Conservation (phyloP, 2,113 vertebrate species). For the Oreochromis tanganicae region DNA sequence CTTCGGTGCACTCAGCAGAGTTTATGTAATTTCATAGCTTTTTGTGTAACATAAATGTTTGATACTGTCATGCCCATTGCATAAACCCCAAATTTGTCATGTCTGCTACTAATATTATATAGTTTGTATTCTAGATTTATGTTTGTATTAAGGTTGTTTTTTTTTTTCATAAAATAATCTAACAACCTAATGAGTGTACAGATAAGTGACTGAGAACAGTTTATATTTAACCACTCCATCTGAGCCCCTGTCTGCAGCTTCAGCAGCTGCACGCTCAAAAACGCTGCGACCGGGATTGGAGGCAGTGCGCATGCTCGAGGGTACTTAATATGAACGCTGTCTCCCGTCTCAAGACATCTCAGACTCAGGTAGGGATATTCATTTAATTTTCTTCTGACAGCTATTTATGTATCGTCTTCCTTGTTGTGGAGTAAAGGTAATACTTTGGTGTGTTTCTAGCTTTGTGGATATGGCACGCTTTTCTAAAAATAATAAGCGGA, state of each 20-base stretch:
- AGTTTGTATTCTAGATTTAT: background rate
- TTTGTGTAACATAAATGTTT: background rate
- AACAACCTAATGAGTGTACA: background rate
- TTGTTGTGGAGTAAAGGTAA: background rate
- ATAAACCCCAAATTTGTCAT: background rate
- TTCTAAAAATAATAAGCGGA: background rate
- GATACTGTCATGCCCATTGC: background rate
- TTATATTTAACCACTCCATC: background rate
- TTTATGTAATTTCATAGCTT: background rate
- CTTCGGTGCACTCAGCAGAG: background rate
- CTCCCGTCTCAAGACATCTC: slow-evolving; percentile 53
- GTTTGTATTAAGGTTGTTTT: background rate
- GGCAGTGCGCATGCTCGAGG: slow-evolving; percentile 53
- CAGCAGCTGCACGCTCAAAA: background rate
- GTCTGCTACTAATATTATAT: background rate
- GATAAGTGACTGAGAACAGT: background rate
- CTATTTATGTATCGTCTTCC: background rate
- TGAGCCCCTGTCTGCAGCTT: background rate
- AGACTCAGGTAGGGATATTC: slow-evolving; percentile 26
- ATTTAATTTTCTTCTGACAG: background rate
- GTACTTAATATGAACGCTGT: background rate
- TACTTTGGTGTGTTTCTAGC: background rate
- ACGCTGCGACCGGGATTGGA: background rate
- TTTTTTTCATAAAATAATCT: background rate
- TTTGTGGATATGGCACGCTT: background rate